Evolutionary conservation across 2,888 invertebrate genomes (phyloP), one percentile per base, ranked within the genome.

Genomic region (Drosophila putrida): DNA sequence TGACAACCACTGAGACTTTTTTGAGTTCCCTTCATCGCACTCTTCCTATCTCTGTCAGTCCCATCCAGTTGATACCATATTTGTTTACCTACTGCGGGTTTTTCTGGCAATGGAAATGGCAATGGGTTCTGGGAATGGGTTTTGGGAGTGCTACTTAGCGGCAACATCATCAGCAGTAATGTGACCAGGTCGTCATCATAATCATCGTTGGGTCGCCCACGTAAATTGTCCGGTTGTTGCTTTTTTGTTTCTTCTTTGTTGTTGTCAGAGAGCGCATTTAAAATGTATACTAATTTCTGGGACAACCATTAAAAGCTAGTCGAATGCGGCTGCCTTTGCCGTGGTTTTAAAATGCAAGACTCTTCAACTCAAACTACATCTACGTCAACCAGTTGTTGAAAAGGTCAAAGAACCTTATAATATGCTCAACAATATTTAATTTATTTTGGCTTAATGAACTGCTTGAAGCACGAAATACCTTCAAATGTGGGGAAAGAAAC

Each of bases 141-240:
- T 63, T 71, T 70, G 81, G 82, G 85, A 80, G 78, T 78, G 82
- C 82, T 85, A 82, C 85, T 82, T 82, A 82, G 85, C 82, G 80
- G 85, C 75, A 85, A 80, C 82, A 82, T 85, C 85, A 82, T 85
- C 82, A 82, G 75, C 82, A 75, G 85, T 82, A 82, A 82, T 82
- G 82, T 75, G 78, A 78, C 85, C 82, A 72, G 85, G 71, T 82
- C 80, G 75, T 78, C 75, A 68, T 78, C 71, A 85, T 85, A 82
- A 82, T 82, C 85, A 82, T 71, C 79, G 79, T 62, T 71, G 74
- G 74, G 84, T 76, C 74, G 64, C 63, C 75, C 63, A 75, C 71
- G 61, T 80, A 81, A 81, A 83, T 78, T 80, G 82, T 80, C 75
- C 60, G 36, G 61, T 57, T 62, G 36, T 27, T 65, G 35, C 49